Evolutionary conservation across 2,113 vertebrate species (phyloP).

Genomic region (Bubo blakistoni): DNA sequence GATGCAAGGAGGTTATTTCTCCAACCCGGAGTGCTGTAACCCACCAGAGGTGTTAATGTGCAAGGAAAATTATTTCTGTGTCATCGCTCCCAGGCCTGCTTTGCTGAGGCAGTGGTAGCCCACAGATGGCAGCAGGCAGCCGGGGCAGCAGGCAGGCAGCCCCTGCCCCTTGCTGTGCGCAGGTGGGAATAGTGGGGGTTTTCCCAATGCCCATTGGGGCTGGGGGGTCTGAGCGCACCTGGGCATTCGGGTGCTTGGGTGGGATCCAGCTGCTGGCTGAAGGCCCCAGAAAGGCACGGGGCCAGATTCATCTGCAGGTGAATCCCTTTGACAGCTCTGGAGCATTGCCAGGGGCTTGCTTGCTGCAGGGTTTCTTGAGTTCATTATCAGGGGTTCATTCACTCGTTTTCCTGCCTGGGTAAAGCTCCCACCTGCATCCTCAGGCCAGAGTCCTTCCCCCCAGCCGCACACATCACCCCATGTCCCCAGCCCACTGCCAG

Average conservation of each 20-base stretch:
- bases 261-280: not conserved
- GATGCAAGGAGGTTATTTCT: fast-evolving
- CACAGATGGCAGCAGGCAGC: not conserved
- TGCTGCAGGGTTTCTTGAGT: fast-evolving
- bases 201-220: not conserved
- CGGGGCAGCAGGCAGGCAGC: not conserved
- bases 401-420: fast-evolving
- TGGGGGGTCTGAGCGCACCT: not conserved
- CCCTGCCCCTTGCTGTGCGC: not conserved
- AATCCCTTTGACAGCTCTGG: not conserved
- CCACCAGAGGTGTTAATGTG: not conserved
- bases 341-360: fast-evolving
- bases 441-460: not conserved
- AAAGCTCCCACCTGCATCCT: not conserved
- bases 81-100: not conserved
- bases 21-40: fast-evolving
- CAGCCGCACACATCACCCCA: not conserved
- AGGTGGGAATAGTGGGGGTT: not conserved
- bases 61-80: not conserved
- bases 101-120: not conserved
- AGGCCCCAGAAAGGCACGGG: not conserved
- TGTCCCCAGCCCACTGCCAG: fast-evolving
- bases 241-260: not conserved
- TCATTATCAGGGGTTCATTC: not conserved
- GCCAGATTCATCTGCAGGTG: not conserved